Evolutionary conservation across 1,140 invertebrate genomes (phyloP), one percentile per base, ranked within the genome.

Genomic region (Acromyrmex echinatior): DNA sequence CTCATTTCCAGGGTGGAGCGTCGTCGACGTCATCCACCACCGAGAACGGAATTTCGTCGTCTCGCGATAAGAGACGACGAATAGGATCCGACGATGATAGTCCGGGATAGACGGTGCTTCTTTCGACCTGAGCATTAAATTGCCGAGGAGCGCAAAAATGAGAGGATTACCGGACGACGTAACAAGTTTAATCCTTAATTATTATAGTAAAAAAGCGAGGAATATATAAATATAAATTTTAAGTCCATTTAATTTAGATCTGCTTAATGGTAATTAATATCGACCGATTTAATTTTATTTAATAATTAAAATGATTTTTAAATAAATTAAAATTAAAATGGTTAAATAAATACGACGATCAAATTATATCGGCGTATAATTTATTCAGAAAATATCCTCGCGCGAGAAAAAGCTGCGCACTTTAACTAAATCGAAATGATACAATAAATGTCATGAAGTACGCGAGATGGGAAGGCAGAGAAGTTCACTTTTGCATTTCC

Each of bases 11-110:
- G 56, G 51, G 9, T 39, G 21, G 70, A 84, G 21, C 56, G 28
- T 49, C n/a, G 80, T 62, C 80, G 39, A 60, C 39, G n/a, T 31
- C 68, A 45, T 25, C 58, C 58, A n/a, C 80, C 39, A 35, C 16
- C 56, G 80, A 18, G 25, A 84, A 51, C 28, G 80, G 70, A 84
- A 84, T 84, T 74, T 84, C 25, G 39, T 25, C 66, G 63, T 68
- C 49, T 62, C 66, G 53, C 68, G 80, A 82, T 74, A 82, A 82
- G 80, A 76, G 70, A 82, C 56, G 66, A 73, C 68, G 66, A 49
- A 60, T 53, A 60, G 51, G 25, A 45, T 28, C 6, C 53, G 63
- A 80, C 80, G 53, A 39, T 9, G 68, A 49, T 73, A 58, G 79
- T 49, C 25, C n/a, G 31, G 79, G 12, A 73, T 81, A 66, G 21